Percentiles rank a stretch among this genome's conserved stretches.
phyloP scores from a whole-genome alignment of 2,888 invertebrate genomes.

The Noctua janthina region DNA sequence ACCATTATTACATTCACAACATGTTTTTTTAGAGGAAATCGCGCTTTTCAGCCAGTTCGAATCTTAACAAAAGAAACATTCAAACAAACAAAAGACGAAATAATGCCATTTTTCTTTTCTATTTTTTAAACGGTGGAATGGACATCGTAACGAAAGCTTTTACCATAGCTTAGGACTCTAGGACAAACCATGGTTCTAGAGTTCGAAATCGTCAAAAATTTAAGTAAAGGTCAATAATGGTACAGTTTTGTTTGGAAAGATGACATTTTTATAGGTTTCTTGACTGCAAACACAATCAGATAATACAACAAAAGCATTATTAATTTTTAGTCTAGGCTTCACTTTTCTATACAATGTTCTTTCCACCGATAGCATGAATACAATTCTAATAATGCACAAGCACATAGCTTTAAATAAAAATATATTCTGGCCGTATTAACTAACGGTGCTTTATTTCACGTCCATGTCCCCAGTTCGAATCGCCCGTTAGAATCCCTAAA shows the following conservation, averaged over 20 bases:
- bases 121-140: neutral
- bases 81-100: neutral
- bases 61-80: too few relatives aligned
- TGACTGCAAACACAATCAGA: neutral
- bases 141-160: neutral
- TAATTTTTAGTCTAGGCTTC: neutral
- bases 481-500: slow-evolving; percentile 70
- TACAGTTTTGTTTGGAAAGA: neutral
- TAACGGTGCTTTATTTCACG: slow-evolving; percentile 63
- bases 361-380: neutral
- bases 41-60: neutral
- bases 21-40: neutral
- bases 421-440: slow-evolving; percentile 30
- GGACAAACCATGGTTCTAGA: neutral
- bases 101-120: neutral
- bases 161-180: neutral
- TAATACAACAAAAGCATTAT: neutral
- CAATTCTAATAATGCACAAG: neutral
- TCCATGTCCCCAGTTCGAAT: slow-evolving; percentile 66
- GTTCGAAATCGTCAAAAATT: neutral
- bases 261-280: neutral
- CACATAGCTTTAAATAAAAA: slow-evolving; percentile 16
- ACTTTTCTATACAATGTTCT: neutral
- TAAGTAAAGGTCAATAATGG: neutral
- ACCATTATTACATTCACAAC: neutral